Conservation (phyloP, 1,140 invertebrate species). For the Drosophila erecta region DNA sequence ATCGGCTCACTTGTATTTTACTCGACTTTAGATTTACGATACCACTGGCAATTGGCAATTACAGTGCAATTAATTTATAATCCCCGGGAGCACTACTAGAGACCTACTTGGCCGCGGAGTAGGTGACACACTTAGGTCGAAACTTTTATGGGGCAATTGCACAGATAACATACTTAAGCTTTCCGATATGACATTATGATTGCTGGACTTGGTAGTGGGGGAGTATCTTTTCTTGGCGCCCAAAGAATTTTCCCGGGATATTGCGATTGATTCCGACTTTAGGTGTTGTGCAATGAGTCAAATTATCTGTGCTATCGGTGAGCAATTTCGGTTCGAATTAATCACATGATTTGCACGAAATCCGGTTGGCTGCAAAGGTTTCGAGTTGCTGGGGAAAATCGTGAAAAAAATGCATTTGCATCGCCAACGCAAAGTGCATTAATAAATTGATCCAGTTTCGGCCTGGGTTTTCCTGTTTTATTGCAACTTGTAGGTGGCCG, state of each 20-base stretch:
- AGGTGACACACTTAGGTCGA: constrained; percentile 44
- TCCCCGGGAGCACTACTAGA: constrained; percentile 39
- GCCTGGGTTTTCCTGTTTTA: constrained; percentile 4
- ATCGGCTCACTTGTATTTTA: constrained; percentile 15
- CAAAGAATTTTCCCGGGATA: constrained; percentile 5
- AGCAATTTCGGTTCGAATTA: constrained; percentile 39
- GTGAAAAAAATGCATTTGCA: constrained; percentile 42
- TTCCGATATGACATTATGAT: constrained; percentile 52
- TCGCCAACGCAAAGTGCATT: constrained; percentile 49
- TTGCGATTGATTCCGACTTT: not conserved
- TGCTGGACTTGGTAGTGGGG: constrained; percentile 13
- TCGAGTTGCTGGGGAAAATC: constrained; percentile 42
- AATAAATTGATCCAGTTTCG: constrained; percentile 54
- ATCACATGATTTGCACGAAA: constrained; percentile 43
- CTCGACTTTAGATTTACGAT: constrained; percentile 44
- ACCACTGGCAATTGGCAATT: constrained; percentile 51
- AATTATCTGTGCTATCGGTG: constrained; percentile 30
- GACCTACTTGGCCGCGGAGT: constrained; percentile 40
- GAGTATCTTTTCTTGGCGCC: constrained; percentile 10
- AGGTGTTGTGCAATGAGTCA: constrained; percentile 26
- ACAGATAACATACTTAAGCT: constrained; percentile 32
- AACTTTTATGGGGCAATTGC: constrained; percentile 25
- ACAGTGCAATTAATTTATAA: constrained; percentile 63
- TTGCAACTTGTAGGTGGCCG: constrained; percentile 53
- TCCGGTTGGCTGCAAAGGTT: constrained; percentile 43